A percentile compares a stretch with the other conserved stretches of the same genome.
Evolutionary conservation across 2,113 vertebrate species (phyloP).

Genomic region (Hypanus sabinus): DNA sequence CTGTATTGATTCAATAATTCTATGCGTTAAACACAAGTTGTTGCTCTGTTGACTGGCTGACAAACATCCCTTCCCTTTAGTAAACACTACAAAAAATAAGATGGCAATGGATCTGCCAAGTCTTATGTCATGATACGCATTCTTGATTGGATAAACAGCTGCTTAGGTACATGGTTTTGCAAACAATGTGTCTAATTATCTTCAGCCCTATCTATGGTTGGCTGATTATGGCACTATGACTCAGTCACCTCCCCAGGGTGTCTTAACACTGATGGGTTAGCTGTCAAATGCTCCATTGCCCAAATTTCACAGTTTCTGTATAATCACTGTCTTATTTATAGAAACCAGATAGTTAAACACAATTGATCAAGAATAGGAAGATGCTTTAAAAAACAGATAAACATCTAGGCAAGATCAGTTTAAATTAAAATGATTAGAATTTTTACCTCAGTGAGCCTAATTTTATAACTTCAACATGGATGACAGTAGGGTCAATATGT

Average conservation of each 20-base stretch:
- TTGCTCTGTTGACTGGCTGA: not conserved
- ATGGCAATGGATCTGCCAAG: not conserved
- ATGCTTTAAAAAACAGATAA: not conserved
- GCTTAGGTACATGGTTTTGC: constrained; percentile 55
- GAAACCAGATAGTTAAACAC: not conserved
- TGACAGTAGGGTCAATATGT: not conserved
- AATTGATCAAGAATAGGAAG: not conserved
- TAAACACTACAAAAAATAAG: not conserved
- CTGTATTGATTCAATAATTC: too few species aligned
- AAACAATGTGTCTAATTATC: constrained; percentile 71
- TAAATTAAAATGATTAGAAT: not conserved
- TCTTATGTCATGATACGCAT: constrained; percentile 39
- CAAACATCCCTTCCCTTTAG: not conserved
- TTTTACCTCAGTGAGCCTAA: not conserved
- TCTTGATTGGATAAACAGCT: constrained; percentile 51
- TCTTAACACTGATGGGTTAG: constrained; percentile 61
- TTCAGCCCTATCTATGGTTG: constrained; percentile 55
- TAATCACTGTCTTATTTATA: constrained; percentile 51
- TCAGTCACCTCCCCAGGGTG: constrained; percentile 61
- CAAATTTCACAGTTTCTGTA: constrained; percentile 65
- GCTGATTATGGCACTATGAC: constrained; percentile 51
- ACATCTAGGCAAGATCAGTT: not conserved
- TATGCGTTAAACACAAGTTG: too few species aligned
- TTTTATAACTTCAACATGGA: not conserved
- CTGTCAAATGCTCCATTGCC: constrained; percentile 78